Evolutionary conservation across 2,113 vertebrate genomes (phyloP), one percentile per base, ranked within the genome.

Genomic region (Antennarius striatus): DNA sequence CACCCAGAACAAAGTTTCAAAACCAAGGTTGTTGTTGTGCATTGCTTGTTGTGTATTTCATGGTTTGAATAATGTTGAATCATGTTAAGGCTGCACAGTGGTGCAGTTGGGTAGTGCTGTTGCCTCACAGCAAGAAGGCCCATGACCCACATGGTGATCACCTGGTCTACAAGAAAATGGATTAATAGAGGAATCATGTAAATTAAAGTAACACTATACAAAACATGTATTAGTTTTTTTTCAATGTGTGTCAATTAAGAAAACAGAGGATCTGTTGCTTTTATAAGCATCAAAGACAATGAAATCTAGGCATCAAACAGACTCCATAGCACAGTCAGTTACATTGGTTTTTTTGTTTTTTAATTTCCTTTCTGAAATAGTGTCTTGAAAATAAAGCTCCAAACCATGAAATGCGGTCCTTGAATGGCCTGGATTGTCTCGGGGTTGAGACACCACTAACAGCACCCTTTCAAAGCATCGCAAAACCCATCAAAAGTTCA

Each of bases 381-480:
- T 32, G 47, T 58, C 30, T 39, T 45, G n/a, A 71, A 63, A 55
- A 53, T n/a, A 10, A 52, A 46, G 0, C 15, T 36, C 10, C 36
- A 29, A 43, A 10, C 6, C 11, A 39, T 56, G 51, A 56, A 56
- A 17, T 56, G 29, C 40, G 10, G 40, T 52, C 32, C 16, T 62
- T 22, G 42, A 60, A 56, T 36, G 40, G 22, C 61, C 29, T 49
- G 14, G 50, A 71, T 64, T 42, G 55, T 48, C 30, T 40, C 11
- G 36, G 22, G 47, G 43, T 63, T 42, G n/a, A 63, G 68, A 62
- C 73, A 63, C 64, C 62, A 15, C 72, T 67, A 71, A 80, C 45
- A n/a, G 64, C 54, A 58, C 5, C 50, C 40, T 72, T 71, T 62
- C 58, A 29, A 29, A 62, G 50, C 11, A 0, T 62, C 63, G 16